Percentiles rank a stretch among this genome's conserved stretches.
Evolutionary conservation across 2,113 vertebrate genomes (phyloP).

Genomic region (Herpailurus yagouaroundi): DNA sequence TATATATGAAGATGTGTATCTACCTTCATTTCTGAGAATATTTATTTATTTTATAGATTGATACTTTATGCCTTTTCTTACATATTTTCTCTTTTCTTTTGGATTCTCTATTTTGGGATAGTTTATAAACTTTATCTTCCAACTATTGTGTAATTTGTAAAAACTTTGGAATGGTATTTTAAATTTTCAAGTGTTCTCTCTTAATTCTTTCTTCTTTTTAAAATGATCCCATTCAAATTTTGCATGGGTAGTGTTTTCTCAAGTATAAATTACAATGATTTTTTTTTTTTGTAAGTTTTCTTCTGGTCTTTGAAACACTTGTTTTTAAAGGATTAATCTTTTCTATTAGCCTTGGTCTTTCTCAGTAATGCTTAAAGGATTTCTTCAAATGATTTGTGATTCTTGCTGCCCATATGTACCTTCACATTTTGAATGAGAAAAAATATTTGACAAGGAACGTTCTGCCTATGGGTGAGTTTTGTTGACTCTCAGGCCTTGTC

Average conservation of each 20-base stretch:
- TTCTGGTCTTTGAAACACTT: slow-evolving; percentile 16
- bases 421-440: background rate
- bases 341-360: slow-evolving; percentile 22
- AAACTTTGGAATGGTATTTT: background rate
- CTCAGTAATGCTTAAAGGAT: background rate
- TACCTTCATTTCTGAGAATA: slow-evolving; percentile 1
- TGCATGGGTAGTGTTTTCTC: background rate
- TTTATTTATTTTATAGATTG: background rate
- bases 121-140: background rate
- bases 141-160: background rate
- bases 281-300: background rate
- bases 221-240: slow-evolving; percentile 1
- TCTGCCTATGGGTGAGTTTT: background rate
- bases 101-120: background rate
- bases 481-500: background rate
- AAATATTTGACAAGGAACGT: background rate
- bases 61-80: background rate
- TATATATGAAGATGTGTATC: background rate
- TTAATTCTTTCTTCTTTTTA: background rate
- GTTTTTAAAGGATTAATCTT: background rate
- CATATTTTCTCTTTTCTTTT: background rate
- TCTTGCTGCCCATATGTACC: background rate
- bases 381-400: background rate
- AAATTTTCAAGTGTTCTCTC: background rate
- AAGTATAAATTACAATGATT: slow-evolving; percentile 7